phyloP scores from a whole-genome alignment of 2,113 vertebrate genomes.

The Anhinga rufa region DNA sequence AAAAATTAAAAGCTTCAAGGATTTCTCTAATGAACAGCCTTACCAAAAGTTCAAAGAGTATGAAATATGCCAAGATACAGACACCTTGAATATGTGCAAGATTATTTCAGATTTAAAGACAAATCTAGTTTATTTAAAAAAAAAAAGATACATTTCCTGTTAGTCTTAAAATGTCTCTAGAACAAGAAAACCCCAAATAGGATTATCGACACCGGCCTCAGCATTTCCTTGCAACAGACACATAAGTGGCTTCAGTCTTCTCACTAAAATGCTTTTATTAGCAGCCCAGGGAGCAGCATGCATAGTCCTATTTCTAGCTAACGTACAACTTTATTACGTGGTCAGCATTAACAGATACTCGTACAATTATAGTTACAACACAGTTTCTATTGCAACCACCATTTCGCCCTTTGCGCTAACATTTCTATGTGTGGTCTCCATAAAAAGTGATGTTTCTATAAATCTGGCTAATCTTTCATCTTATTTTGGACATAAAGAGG shows the following conservation, averaged over 20 bases:
- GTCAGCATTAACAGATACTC: background rate
- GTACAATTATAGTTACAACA: background rate
- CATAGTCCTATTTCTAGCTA: background rate
- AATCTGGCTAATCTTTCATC: background rate
- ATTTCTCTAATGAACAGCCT: background rate
- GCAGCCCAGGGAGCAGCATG: background rate
- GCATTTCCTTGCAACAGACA: background rate
- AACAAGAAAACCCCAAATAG: background rate
- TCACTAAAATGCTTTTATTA: background rate
- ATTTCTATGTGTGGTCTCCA: background rate
- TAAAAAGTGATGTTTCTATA: background rate
- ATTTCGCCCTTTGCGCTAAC: background rate
- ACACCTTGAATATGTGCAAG: background rate
- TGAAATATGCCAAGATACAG: background rate
- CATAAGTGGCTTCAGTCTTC: background rate
- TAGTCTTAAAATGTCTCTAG: background rate
- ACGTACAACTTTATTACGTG: accelerated
- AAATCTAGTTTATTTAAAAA: background rate
- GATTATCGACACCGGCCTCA: background rate
- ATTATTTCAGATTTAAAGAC: background rate
- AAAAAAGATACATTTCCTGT: background rate
- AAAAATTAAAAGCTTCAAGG: background rate
- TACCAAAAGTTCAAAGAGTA: background rate
- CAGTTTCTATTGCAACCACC: background rate
- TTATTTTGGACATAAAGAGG: background rate